These are phyloP conservation scores for Empidonax alnorum DNA, from an alignment of 2,113 vertebrate genomes.

Conservation along the genomic window DNA sequence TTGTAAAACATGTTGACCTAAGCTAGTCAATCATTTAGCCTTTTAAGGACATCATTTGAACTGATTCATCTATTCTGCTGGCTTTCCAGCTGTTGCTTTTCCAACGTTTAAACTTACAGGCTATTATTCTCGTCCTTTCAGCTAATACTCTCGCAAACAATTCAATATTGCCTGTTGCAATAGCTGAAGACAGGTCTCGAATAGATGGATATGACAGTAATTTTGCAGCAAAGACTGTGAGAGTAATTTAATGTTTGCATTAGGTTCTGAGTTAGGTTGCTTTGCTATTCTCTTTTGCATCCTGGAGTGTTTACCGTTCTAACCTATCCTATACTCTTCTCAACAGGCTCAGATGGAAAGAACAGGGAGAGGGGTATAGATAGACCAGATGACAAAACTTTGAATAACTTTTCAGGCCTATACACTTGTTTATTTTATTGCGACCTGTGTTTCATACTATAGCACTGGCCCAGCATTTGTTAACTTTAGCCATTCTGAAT, in stretches of 20 bases:
- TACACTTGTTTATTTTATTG: neutral
- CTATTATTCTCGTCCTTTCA: neutral
- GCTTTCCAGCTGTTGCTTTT: neutral
- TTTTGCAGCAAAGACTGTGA: neutral
- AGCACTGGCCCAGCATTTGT: neutral
- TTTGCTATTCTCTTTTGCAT: neutral
- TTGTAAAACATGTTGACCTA: neutral
- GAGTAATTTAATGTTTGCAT: neutral
- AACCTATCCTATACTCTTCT: neutral
- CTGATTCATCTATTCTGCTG: neutral
- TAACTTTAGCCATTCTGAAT: neutral
- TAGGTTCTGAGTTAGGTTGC: neutral
- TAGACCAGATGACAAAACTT: neutral
- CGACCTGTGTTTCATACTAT: neutral
- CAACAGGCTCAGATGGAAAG: neutral
- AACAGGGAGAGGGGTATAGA: neutral
- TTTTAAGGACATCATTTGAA: neutral
- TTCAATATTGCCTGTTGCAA: neutral
- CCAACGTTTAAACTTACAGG: neutral
- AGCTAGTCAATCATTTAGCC: neutral
- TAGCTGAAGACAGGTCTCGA: neutral
- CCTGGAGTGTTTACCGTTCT: neutral
- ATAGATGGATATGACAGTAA: neutral
- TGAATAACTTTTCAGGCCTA: neutral
- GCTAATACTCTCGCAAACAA: neutral